phyloP scores from a whole-genome alignment of 2,797 vertebrate species.

The Myiotriccus ornatus region DNA sequence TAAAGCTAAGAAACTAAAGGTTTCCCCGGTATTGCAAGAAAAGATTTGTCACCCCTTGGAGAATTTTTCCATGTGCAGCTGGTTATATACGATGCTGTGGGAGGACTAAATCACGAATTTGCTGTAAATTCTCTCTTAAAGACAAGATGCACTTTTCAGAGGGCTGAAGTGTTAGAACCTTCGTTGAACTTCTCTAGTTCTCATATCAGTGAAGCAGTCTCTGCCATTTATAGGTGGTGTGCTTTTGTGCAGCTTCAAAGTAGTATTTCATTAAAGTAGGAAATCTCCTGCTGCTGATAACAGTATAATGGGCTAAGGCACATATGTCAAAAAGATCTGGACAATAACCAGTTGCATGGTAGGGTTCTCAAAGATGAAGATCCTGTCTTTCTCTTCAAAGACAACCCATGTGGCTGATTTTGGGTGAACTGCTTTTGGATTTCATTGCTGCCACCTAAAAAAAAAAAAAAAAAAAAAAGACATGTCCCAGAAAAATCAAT shows the following conservation, averaged over 20 bases:
- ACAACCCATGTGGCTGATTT: background rate
- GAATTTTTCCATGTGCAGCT: conserved; percentile 3
- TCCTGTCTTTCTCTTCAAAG: background rate
- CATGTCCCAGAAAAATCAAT: background rate
- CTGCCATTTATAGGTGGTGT: background rate
- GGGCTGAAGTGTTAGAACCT: background rate
- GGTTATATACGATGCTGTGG: background rate
- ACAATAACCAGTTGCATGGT: background rate
- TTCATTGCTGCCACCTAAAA: background rate
- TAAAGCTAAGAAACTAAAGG: background rate
- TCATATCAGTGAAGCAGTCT: background rate
- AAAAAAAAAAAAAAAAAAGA: background rate
- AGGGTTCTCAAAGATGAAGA: background rate
- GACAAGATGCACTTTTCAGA: background rate
- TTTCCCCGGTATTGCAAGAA: background rate
- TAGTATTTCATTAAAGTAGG: background rate
- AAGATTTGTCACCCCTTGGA: conserved; percentile 16
- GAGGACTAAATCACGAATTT: conserved; percentile 11
- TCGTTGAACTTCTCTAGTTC: background rate
- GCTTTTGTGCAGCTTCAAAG: background rate
- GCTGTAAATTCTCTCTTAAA: conserved; percentile 18
- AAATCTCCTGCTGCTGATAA: background rate
- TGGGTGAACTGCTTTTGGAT: background rate
- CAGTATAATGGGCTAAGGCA: background rate
- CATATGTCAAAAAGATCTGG: background rate